These are phyloP conservation scores for Lypha dubia DNA, from an alignment of 2,888 invertebrate genomes.

Conservation along the genomic window DNA sequence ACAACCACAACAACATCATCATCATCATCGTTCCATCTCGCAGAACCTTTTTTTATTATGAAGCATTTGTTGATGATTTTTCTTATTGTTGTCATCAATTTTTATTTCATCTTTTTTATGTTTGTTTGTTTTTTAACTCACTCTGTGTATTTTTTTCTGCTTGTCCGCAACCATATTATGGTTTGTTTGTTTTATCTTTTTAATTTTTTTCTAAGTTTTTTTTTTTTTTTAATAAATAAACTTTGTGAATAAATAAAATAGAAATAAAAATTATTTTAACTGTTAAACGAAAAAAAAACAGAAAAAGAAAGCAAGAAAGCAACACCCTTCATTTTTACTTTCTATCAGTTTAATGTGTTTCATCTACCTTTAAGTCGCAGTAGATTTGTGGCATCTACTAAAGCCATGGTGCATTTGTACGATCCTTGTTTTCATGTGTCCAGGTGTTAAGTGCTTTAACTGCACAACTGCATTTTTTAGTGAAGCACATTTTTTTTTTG, in stretches of 20 bases:
- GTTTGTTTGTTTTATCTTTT: slow-evolving; percentile 43
- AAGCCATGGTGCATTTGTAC: slow-evolving; percentile 26
- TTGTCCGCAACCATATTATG: slow-evolving; percentile 20
- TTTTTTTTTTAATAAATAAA: slow-evolving; percentile 49
- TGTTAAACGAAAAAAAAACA: not conserved
- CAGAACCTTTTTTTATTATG: slow-evolving; percentile 47
- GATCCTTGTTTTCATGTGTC: slow-evolving; percentile 56
- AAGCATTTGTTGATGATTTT: slow-evolving; percentile 40
- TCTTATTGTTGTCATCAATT: slow-evolving; percentile 41
- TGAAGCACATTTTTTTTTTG: slow-evolving; percentile 53
- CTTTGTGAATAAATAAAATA: slow-evolving; percentile 56
- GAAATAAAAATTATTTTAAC: slow-evolving; percentile 25
- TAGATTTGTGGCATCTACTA: slow-evolving; percentile 39
- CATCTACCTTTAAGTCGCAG: slow-evolving; percentile 3
- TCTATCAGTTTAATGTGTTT: slow-evolving; percentile 30
- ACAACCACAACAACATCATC: slow-evolving; percentile 13
- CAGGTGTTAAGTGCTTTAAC: slow-evolving; percentile 71
- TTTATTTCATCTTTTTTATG: slow-evolving; percentile 44
- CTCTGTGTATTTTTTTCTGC: not conserved
- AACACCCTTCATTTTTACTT: slow-evolving; percentile 34
- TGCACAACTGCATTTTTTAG: slow-evolving; percentile 63
- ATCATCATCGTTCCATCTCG: slow-evolving; percentile 18
- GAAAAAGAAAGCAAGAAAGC: too few species aligned
- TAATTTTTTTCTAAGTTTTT: too few species aligned
- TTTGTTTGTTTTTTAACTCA: slow-evolving; percentile 33